Conservation (phyloP, 2,888 invertebrate species). For the Hylaea fasciaria region DNA sequence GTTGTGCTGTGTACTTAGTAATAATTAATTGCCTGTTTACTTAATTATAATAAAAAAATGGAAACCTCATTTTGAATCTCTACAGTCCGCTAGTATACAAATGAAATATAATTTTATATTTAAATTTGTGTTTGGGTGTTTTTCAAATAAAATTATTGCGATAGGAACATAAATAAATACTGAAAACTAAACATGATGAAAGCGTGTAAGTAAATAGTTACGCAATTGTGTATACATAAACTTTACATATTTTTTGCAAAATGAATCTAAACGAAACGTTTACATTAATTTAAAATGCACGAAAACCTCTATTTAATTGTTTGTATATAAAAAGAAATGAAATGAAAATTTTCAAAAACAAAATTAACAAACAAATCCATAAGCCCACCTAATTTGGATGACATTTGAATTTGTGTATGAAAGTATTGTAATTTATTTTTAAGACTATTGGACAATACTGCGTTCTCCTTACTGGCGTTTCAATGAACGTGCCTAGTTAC, state of each 20-base stretch:
- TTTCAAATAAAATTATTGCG: slow-evolving; percentile 45
- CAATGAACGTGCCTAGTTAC: slow-evolving; percentile 19
- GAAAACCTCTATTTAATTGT: too few species aligned
- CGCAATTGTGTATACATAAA: too few species aligned
- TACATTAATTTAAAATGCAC: too few species aligned
- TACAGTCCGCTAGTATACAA: slow-evolving; percentile 79
- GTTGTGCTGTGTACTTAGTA: slow-evolving; percentile 83
- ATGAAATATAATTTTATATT: slow-evolving; percentile 71
- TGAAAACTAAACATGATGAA: too few species aligned
- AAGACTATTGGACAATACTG: slow-evolving; percentile 5
- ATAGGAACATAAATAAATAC: slow-evolving; percentile 27
- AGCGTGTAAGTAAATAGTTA: too few species aligned
- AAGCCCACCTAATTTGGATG: slow-evolving; percentile 12
- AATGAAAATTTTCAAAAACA: background rate
- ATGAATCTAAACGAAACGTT: too few species aligned
- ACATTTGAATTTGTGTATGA: slow-evolving; percentile 18
- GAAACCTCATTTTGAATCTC: slow-evolving; percentile 63
- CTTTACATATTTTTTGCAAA: too few species aligned
- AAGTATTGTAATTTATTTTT: slow-evolving; percentile 4
- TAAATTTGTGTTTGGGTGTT: slow-evolving; percentile 51
- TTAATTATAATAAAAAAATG: slow-evolving; percentile 39
- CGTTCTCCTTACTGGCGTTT: slow-evolving; percentile 14
- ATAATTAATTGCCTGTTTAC: slow-evolving; percentile 62
- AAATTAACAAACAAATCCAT: background rate
- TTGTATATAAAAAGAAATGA: too few species aligned